These are phyloP conservation scores for Pseudomyrmex concolor DNA, from an alignment of 1,140 invertebrate species.

Conservation along the genomic window DNA sequence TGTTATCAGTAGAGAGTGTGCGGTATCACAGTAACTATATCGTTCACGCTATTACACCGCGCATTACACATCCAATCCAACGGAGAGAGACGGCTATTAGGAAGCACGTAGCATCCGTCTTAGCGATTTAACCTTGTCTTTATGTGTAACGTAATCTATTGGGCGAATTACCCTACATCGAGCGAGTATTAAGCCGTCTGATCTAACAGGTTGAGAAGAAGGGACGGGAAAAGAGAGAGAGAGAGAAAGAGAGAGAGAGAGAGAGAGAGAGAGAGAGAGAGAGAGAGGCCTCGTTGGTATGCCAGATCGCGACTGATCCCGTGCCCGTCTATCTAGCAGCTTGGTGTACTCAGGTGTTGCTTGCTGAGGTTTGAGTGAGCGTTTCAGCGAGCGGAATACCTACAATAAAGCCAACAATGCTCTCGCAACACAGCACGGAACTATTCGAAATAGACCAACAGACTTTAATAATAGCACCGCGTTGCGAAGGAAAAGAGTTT, in stretches of 20 bases:
- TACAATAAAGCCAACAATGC: conserved; percentile 59
- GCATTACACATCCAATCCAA: conserved; percentile 17
- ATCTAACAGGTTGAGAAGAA: conserved; percentile 43
- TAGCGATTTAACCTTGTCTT: conserved; percentile 44
- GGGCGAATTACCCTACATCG: conserved; percentile 47
- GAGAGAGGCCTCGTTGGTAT: conserved; percentile 38
- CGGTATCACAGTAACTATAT: neutral
- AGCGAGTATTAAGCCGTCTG: conserved; percentile 34
- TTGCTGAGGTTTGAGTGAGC: conserved; percentile 5
- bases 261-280: neutral
- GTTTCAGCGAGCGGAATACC: conserved; percentile 48
- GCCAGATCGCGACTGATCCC: conserved; percentile 49
- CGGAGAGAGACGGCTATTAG: conserved; percentile 4
- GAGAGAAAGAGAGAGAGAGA: neutral
- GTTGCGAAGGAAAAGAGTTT: conserved; percentile 13
- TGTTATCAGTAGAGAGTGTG: neutral
- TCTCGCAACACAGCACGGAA: conserved; percentile 16
- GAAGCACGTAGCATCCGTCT: conserved; percentile 16
- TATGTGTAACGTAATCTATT: conserved; percentile 41
- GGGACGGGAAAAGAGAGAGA: neutral
- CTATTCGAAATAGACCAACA: conserved; percentile 59
- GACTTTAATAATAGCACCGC: conserved; percentile 54
- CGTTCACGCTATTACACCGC: conserved; percentile 21
- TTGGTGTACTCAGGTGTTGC: conserved; percentile 34
- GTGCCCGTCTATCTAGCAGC: conserved; percentile 38